Evolutionary conservation across 2,113 vertebrate genomes (phyloP).

Genomic region (Otis tarda): DNA sequence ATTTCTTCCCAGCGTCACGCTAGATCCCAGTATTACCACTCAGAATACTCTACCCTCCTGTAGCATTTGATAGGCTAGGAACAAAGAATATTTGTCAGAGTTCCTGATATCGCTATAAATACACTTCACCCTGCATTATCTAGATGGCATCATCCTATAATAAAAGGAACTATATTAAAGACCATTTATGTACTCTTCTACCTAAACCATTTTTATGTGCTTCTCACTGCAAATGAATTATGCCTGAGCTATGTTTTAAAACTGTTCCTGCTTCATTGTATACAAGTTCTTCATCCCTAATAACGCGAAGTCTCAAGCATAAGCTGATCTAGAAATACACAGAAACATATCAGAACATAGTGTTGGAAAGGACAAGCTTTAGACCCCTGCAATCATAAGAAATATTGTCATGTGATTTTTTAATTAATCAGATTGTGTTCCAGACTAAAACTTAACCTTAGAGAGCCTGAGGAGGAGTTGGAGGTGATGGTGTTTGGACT

Average conservation of each 20-base stretch:
- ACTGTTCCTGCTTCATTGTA: not conserved
- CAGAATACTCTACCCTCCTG: not conserved
- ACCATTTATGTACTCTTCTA: not conserved
- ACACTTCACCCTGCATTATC: not conserved
- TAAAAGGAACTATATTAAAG: not conserved
- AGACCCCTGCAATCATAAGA: not conserved
- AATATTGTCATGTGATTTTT: not conserved
- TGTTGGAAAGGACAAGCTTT: not conserved
- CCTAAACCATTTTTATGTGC: not conserved
- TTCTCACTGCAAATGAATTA: not conserved
- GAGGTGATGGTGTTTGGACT: not conserved
- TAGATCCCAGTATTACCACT: not conserved
- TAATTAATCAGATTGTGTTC: not conserved
- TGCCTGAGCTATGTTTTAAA: not conserved
- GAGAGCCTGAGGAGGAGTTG: not conserved
- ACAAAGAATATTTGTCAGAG: not conserved
- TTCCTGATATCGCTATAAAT: not conserved
- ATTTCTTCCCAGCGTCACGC: not conserved
- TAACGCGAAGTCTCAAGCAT: not conserved
- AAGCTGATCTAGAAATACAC: not conserved
- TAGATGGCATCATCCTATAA: not conserved
- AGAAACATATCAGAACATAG: not conserved
- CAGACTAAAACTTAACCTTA: not conserved
- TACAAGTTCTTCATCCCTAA: not conserved
- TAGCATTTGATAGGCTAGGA: not conserved